phyloP scores from a whole-genome alignment of 2,888 invertebrate genomes.

The Philereme vetulata region DNA sequence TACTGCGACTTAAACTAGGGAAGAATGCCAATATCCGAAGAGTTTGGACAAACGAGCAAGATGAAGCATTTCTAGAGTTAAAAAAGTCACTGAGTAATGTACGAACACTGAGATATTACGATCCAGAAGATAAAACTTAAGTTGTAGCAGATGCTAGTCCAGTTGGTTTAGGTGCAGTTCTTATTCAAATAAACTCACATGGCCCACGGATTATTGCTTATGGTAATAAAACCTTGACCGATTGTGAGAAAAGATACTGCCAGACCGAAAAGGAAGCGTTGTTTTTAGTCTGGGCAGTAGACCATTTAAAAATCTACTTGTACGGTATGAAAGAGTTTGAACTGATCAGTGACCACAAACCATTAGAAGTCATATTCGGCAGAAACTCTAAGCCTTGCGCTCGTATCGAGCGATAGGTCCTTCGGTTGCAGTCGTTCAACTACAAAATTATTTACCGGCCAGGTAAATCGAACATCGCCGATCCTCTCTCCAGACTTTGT shows the following conservation, averaged over 20 bases:
- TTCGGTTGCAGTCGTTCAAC: slow-evolving; percentile 33
- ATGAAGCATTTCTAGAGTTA: background rate
- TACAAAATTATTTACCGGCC: slow-evolving; percentile 37
- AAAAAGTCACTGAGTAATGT: background rate
- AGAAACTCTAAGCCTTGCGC: slow-evolving; percentile 52
- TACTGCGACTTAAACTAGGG: background rate
- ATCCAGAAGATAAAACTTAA: background rate
- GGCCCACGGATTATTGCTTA: background rate
- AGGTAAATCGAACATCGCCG: slow-evolving; percentile 47
- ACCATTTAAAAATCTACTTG: slow-evolving; percentile 42
- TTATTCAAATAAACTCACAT: background rate
- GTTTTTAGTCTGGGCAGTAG: slow-evolving; percentile 33
- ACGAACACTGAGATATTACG: background rate
- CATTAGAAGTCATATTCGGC: slow-evolving; percentile 53
- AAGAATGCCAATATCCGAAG: background rate
- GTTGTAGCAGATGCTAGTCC: slow-evolving; percentile 1
- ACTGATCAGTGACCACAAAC: slow-evolving; percentile 50
- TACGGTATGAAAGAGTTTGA: slow-evolving; percentile 46
- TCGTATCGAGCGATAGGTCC: slow-evolving; percentile 40
- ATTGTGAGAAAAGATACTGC: slow-evolving; percentile 26
- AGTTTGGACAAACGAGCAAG: background rate
- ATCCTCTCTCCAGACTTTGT: slow-evolving; percentile 39
- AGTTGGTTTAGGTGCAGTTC: background rate
- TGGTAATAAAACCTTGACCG: slow-evolving; percentile 2
- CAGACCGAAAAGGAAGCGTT: slow-evolving; percentile 40